Conservation (phyloP, 2,113 vertebrate genomes). For the Chrysochloris asiatica region DNA sequence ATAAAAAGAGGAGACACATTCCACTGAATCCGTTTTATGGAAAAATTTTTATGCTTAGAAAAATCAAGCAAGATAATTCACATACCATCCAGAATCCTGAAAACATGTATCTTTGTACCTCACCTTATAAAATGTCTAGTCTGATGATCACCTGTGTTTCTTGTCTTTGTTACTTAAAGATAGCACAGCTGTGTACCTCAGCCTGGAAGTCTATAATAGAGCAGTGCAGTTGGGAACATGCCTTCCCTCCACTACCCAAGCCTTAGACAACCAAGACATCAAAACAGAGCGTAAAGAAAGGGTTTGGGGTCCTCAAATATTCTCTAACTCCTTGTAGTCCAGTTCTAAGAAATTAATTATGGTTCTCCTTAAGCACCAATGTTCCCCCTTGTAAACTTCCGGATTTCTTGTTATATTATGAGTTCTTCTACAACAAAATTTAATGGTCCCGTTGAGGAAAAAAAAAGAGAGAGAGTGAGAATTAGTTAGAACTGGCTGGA, state of each 20-base stretch:
- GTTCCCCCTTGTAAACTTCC: too few relatives aligned
- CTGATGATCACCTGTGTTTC: neutral
- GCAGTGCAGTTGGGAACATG: neutral
- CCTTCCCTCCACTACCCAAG: neutral
- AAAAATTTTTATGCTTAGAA: slow-evolving; percentile 5
- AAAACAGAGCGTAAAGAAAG: too few relatives aligned
- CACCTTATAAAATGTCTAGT: neutral
- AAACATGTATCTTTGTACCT: neutral
- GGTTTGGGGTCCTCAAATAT: too few relatives aligned
- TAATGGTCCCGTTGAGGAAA: too few relatives aligned
- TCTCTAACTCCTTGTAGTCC: too few relatives aligned
- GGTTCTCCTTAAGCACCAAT: too few relatives aligned
- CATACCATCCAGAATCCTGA: neutral
- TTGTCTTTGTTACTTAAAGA: neutral
- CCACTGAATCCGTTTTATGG: neutral
- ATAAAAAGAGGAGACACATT: neutral
- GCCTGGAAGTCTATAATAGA: neutral
- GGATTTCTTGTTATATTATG: too few relatives aligned
- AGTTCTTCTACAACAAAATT: too few relatives aligned
- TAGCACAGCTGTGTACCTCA: neutral
- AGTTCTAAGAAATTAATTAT: too few relatives aligned
- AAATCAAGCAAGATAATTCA: neutral
- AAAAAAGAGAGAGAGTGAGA: too few relatives aligned
- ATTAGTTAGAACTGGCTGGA: too few relatives aligned
- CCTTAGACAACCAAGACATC: too few relatives aligned